Conservation (phyloP, 2,888 invertebrate species). For the Kryphioiulus occultus region DNA sequence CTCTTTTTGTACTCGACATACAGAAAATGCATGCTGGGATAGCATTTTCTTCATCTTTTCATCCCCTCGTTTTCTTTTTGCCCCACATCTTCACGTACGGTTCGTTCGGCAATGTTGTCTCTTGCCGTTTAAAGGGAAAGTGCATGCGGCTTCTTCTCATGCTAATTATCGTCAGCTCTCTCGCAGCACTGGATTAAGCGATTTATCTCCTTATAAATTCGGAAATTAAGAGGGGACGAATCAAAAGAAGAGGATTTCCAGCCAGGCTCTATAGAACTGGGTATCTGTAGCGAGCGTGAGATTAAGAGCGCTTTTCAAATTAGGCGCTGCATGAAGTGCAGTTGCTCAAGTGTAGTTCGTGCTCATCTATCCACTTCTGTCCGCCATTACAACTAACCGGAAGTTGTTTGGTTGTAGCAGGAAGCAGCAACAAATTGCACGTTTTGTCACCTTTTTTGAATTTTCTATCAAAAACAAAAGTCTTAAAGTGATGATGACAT, state of each 20-base stretch:
- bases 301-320: not conserved
- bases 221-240: conserved; percentile 13
- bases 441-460: too few relatives aligned
- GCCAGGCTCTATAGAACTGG: not conserved
- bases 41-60: not conserved
- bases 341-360: not conserved
- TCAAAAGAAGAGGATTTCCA: not conserved
- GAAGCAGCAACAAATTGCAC: too few relatives aligned
- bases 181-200: conserved; percentile 39
- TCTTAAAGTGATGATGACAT: too few relatives aligned
- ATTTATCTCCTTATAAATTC: conserved; percentile 39
- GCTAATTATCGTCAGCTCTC: not conserved
- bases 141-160: conserved; percentile 20
- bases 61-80: conserved; percentile 25
- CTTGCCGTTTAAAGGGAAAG: conserved; percentile 11
- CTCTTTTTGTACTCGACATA: not conserved
- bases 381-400: not conserved
- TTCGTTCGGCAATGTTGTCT: conserved; percentile 13
- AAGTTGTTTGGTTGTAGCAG: not conserved
- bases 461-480: too few relatives aligned
- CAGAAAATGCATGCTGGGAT: conserved; percentile 8
- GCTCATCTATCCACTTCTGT: not conserved
- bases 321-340: not conserved
- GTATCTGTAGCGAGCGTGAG: not conserved
- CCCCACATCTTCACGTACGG: not conserved